Percentiles rank a stretch among this genome's conserved stretches.
These are phyloP conservation scores for Chrysolina americana DNA, from an alignment of 2,888 invertebrate genomes.

Conservation along the genomic window DNA sequence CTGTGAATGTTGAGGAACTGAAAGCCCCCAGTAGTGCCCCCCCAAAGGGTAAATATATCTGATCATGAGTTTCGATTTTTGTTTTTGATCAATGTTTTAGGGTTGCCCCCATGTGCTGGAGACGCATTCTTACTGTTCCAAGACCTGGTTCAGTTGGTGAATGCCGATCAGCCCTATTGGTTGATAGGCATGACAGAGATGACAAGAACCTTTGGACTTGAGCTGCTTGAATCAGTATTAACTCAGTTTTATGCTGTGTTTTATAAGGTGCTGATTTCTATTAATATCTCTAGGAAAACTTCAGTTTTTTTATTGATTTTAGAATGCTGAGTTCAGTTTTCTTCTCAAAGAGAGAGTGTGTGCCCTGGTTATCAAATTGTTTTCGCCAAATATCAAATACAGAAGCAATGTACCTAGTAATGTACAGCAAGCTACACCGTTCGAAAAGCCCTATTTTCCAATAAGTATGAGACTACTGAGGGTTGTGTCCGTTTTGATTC, in stretches of 20 bases:
- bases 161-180: conserved; percentile 97
- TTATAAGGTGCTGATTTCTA: conserved; percentile 77
- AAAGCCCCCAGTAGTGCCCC: conserved; percentile 83
- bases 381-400: conserved; percentile 99
- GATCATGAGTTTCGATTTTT: neutral
- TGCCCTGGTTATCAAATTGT: conserved; percentile 97
- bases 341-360: conserved; percentile 97
- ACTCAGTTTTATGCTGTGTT: conserved; percentile 89
- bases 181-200: conserved; percentile 96
- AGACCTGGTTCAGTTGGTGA: conserved; percentile 97
- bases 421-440: conserved; percentile 76
- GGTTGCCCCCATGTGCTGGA: conserved; percentile 88
- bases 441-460: conserved; percentile 96
- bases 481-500: conserved; percentile 93
- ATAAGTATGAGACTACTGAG: conserved; percentile 95
- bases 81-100: conserved; percentile 39
- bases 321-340: conserved; percentile 96
- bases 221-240: conserved; percentile 93
- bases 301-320: conserved; percentile 60
- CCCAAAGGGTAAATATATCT: conserved; percentile 74
- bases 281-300: neutral
- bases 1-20: conserved; percentile 84
- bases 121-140: conserved; percentile 97
- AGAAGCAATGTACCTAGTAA: conserved; percentile 74
- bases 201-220: conserved; percentile 96